Evolutionary conservation across 2,888 invertebrate genomes (phyloP).

Genomic region (Athetis lepigone): DNA sequence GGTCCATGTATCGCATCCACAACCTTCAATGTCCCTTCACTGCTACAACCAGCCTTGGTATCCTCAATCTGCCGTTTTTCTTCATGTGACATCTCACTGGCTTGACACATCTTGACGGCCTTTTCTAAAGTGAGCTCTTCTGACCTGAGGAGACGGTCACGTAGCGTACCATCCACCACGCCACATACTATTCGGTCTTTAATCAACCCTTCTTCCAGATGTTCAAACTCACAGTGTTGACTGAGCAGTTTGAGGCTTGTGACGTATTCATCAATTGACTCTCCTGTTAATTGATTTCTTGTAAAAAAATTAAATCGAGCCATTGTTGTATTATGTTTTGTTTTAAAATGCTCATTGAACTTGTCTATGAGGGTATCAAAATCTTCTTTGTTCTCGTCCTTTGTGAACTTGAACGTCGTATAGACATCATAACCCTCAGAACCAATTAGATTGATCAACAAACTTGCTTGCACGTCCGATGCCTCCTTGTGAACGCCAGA

Average conservation of each 20-base stretch:
- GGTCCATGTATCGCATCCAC: constrained; percentile 1
- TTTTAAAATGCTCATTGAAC: background rate
- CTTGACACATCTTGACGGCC: background rate
- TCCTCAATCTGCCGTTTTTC: constrained; percentile 3
- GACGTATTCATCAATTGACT: no score
- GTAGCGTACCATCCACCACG: background rate
- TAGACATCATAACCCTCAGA: constrained; percentile 10
- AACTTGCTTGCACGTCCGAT: constrained; percentile 7
- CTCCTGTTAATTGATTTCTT: no score
- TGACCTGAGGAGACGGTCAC: constrained; percentile 1
- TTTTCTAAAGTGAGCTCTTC: background rate
- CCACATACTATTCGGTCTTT: background rate
- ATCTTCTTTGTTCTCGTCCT: constrained; percentile 6
- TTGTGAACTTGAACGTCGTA: constrained; percentile 9
- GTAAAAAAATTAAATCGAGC: no score
- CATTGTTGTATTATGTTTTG: no score
- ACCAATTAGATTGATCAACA: constrained; percentile 11
- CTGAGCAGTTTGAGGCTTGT: no score
- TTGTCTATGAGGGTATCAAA: background rate
- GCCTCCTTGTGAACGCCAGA: constrained; percentile 12
- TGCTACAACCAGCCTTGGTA: background rate
- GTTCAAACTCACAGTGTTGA: constrained; percentile 3
- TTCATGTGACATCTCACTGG: background rate
- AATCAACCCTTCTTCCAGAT: background rate
- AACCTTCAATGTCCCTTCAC: background rate